These are phyloP conservation scores for Buathra laborator DNA, from an alignment of 2,888 invertebrate species.

Conservation along the genomic window DNA sequence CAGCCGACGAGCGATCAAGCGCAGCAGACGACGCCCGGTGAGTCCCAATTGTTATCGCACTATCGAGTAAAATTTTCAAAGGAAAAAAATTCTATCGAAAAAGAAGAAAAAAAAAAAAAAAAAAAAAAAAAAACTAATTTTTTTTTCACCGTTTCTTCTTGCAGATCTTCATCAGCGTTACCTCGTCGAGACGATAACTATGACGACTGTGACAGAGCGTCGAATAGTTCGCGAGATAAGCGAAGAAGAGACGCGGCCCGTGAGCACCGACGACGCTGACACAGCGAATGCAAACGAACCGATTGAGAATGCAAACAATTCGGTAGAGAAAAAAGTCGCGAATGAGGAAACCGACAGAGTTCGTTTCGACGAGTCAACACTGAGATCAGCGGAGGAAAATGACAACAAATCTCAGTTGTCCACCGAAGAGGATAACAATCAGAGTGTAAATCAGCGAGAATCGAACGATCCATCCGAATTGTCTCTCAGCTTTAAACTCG, in stretches of 20 bases:
- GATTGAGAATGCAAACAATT: constrained; percentile 56
- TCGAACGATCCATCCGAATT: constrained; percentile 85
- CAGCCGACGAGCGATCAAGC: constrained; percentile 79
- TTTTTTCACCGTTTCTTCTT: constrained; percentile 16
- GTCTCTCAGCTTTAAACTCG: constrained; percentile 87
- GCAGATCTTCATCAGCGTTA: constrained; percentile 86
- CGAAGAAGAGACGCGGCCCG: constrained; percentile 79
- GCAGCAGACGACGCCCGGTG: constrained; percentile 81
- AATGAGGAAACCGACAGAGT: constrained; percentile 49
- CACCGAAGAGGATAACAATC: constrained; percentile 65
- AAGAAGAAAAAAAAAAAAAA: not conserved
- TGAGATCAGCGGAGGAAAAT: constrained; percentile 29
- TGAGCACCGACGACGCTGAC: constrained; percentile 73
- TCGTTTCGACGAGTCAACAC: constrained; percentile 21
- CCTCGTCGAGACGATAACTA: constrained; percentile 89
- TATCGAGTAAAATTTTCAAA: no score
- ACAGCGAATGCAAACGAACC: constrained; percentile 54
- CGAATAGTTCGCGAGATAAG: constrained; percentile 87
- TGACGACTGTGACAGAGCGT: constrained; percentile 89
- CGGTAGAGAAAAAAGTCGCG: constrained; percentile 33
- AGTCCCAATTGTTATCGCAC: constrained; percentile 20
- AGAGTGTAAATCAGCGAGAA: constrained; percentile 68
- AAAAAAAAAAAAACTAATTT: constrained; percentile 1
- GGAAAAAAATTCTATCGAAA: not conserved
- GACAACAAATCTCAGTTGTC: constrained; percentile 53